Percentiles rank a stretch among this genome's conserved stretches.
Conservation (phyloP, 2,888 invertebrate genomes). For the Bhutanitis thaidina region DNA sequence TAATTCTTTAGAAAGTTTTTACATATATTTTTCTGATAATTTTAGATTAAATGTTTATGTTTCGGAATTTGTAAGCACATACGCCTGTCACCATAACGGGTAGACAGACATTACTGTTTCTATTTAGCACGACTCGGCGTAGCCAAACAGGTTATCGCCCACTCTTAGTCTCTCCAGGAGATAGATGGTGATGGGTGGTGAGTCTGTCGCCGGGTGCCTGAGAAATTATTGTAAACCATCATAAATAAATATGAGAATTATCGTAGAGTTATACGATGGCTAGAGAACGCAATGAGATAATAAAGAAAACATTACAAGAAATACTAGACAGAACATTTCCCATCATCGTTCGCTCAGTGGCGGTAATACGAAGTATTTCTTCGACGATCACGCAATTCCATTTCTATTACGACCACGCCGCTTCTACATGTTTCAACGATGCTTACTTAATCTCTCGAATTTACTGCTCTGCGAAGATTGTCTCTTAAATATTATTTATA, state of each 20-base stretch:
- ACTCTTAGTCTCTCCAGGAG: too few species aligned
- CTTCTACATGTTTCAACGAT: not conserved
- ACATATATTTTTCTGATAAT: too few species aligned
- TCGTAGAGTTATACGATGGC: not conserved
- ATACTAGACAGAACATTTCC: not conserved
- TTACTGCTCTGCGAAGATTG: not conserved
- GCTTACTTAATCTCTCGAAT: not conserved
- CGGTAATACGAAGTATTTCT: not conserved
- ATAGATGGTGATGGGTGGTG: too few species aligned
- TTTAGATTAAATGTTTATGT: too few species aligned
- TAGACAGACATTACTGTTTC: too few species aligned
- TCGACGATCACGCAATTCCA: not conserved
- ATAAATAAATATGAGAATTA: not conserved
- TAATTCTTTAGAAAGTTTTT: too few species aligned
- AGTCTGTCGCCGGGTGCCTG: too few species aligned
- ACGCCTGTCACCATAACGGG: too few species aligned
- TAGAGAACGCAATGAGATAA: not conserved
- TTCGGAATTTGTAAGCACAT: too few species aligned
- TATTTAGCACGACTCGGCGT: too few species aligned
- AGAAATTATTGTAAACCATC: too few species aligned
- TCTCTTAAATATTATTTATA: not conserved
- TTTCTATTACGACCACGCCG: not conserved
- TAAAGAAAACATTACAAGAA: not conserved
- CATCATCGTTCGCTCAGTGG: not conserved
- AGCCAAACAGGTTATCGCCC: too few species aligned